A percentile compares a stretch with the other conserved stretches of the same genome.
Evolutionary conservation across 2,888 invertebrate species (phyloP).

Genomic region (Omphaloscelis lunosa): DNA sequence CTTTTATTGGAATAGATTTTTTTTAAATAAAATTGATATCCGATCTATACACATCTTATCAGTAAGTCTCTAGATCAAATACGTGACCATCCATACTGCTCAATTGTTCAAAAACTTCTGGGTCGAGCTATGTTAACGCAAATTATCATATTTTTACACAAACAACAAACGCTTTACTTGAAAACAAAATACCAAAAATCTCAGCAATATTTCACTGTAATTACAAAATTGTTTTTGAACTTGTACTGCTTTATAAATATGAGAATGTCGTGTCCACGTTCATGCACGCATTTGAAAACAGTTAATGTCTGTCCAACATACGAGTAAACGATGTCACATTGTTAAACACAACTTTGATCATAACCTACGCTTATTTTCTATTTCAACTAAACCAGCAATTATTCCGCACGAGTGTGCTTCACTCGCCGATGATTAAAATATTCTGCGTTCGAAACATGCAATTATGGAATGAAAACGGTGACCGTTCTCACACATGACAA

Average conservation of each 20-base stretch:
- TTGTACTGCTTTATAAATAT: conserved; percentile 45
- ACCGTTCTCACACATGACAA: conserved; percentile 59
- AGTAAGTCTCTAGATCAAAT: conserved; percentile 33
- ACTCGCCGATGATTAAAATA: conserved; percentile 43
- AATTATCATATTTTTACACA: conserved; percentile 37
- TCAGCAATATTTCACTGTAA: conserved; percentile 18
- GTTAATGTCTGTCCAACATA: conserved; percentile 47
- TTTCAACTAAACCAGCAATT: conserved; percentile 56
- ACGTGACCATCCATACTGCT: conserved; percentile 32
- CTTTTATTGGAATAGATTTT: conserved; percentile 5
- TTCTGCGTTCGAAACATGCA: conserved; percentile 38
- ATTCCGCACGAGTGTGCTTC: conserved; percentile 35
- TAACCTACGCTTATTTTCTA: conserved; percentile 56
- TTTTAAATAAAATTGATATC: conserved; percentile 20
- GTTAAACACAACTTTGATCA: conserved; percentile 52
- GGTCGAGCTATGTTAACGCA: conserved; percentile 7
- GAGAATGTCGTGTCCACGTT: conserved; percentile 27
- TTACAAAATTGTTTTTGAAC: conserved; percentile 34
- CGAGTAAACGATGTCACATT: conserved; percentile 51
- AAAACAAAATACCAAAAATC: conserved; percentile 13
- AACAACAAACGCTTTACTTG: conserved; percentile 1
- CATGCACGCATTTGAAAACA: conserved; percentile 34
- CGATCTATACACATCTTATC: conserved; percentile 21
- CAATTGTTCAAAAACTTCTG: conserved; percentile 25
- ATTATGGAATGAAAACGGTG: conserved; percentile 42